Base-by-base conservation (phyloP, 2,888 invertebrate species). In the Chrysotoxum bicinctum region DNA sequence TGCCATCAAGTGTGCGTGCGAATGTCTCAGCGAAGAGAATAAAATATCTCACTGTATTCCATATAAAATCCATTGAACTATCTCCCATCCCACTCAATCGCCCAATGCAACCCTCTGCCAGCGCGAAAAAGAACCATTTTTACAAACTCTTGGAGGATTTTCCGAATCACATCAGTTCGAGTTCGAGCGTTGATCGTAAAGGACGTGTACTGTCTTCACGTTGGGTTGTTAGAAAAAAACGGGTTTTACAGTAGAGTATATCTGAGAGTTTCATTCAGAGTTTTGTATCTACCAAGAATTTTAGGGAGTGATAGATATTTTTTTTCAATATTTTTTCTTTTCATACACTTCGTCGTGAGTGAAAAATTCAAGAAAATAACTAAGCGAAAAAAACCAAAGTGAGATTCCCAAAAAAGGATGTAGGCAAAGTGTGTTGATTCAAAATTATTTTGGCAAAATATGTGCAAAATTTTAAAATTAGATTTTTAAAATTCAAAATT, bases 171-270 rank as follows among this genome's bases (percentile, higher is more conserved):
- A 89, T 89, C 91, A 92, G 91, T 92, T 90, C 90, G 91, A 92
- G 91, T 91, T 90, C 90, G 90, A 91, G 90, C 89, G 90, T 89
- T 90, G 89, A 88, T 89, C 89, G 89, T 89, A 88, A 88, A 89
- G 90, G 91, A 91, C 90, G 92, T 91, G 89, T 90, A 87, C 77
- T 80, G 68, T 80, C 80, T 73, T 88, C 89, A 88, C 90, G 91
- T 89, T 88, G 89, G 88, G 88, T 87, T 87, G 83, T 87, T 54
- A 56, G 62, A 52, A 70, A 66, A 80, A 87, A 89, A 89, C 88
- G 88, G 88, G 89, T 88, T 88, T 88, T 87, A 50, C 14, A 79
- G 78, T 84, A 58, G n/a, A n/a, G 35, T 45, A 23, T 50, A 45
- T 64, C 88, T 87, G 58, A 77, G 83, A 81, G 78, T 87, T 88